Evolutionary conservation across 2,888 invertebrate genomes (phyloP).

Genomic region (Scaptomyza parva): DNA sequence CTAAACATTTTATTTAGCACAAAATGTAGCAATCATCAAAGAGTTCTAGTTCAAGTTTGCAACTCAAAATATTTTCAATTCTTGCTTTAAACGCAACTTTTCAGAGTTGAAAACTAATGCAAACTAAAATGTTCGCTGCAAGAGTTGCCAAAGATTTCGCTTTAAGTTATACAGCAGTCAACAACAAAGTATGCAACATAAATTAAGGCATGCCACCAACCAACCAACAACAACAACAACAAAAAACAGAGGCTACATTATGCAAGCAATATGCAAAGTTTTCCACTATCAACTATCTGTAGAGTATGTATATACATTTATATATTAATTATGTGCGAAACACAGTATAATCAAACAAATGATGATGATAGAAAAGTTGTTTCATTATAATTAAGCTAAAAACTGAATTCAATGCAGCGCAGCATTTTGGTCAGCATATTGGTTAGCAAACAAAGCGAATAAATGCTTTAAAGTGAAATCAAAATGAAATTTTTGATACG

Average conservation of each 20-base stretch:
- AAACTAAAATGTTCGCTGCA: constrained; percentile 1
- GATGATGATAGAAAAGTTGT: constrained; percentile 4
- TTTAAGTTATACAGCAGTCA: constrained; percentile 10
- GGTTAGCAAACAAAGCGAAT: constrained; percentile 11
- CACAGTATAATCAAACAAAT: constrained; percentile 29
- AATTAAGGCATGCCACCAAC: constrained; percentile 5
- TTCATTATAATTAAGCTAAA: constrained; percentile 3
- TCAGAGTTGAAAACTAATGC: constrained; percentile 9
- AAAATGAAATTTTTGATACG: constrained; percentile 3
- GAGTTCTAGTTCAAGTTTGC: neutral
- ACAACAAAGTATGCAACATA: constrained; percentile 40
- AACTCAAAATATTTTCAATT: neutral
- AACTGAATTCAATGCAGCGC: constrained; percentile 4
- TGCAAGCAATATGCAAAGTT: constrained; percentile 29
- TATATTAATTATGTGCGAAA: constrained; percentile 6
- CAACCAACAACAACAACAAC: neutral
- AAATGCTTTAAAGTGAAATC: neutral
- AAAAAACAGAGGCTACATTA: constrained; percentile 29
- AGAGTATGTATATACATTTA: neutral
- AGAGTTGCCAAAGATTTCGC: constrained; percentile 20
- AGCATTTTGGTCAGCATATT: neutral
- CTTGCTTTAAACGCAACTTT: neutral
- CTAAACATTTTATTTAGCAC: constrained; percentile 15
- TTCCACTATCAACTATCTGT: constrained; percentile 16
- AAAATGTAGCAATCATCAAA: constrained; percentile 20